A percentile compares a stretch with the other conserved stretches of the same genome.
Evolutionary conservation across 2,797 vertebrate genomes (phyloP).

Genomic region (Chloroceryle amazona): DNA sequence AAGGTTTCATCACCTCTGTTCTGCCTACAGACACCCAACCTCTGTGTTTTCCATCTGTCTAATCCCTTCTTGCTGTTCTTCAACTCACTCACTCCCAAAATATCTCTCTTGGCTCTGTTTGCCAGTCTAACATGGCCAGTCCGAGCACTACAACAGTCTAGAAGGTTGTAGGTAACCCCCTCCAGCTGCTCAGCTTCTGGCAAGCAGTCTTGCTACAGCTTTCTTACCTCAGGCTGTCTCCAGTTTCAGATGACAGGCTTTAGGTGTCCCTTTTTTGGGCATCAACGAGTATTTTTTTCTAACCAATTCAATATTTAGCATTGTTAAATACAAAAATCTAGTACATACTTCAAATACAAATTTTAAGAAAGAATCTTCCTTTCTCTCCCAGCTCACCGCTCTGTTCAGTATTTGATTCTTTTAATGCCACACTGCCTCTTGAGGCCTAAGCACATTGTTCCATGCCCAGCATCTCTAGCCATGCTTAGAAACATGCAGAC

Average conservation of each 20-base stretch:
- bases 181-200: neutral
- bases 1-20: constrained; percentile 22
- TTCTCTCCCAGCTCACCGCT: neutral
- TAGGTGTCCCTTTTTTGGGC: neutral
- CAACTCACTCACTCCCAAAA: neutral
- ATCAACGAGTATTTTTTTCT: neutral
- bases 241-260: neutral
- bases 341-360: neutral
- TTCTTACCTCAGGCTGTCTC: neutral
- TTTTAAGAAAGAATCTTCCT: neutral
- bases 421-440: neutral
- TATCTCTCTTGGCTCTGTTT: neutral
- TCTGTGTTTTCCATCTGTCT: constrained; percentile 45
- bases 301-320: neutral
- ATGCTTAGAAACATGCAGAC: neutral
- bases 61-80: neutral
- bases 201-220: neutral
- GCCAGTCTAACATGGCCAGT: neutral
- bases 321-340: neutral
- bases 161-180: neutral
- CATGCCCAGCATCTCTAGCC: neutral
- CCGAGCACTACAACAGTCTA: neutral
- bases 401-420: neutral
- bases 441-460: neutral
- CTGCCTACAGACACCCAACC: constrained; percentile 47